These are phyloP conservation scores for Mesitornis unicolor DNA, from an alignment of 2,113 vertebrate genomes.

Conservation along the genomic window DNA sequence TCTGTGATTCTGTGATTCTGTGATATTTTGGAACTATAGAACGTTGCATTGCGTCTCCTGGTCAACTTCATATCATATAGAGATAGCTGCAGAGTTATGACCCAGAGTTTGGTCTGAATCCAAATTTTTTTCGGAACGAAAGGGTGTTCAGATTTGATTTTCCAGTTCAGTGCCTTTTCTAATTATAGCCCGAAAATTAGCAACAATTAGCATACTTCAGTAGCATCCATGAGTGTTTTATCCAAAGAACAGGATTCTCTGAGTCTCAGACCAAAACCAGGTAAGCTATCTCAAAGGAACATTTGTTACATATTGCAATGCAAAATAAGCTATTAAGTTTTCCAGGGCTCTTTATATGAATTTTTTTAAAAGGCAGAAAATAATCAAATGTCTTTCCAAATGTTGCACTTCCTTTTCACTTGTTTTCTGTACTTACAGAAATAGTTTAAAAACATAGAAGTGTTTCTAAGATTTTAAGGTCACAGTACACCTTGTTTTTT, in stretches of 20 bases:
- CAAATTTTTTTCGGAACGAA: background rate
- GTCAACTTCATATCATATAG: background rate
- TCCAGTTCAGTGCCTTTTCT: background rate
- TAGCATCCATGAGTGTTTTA: background rate
- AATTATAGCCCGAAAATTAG: background rate
- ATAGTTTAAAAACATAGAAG: background rate
- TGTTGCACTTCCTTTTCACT: background rate
- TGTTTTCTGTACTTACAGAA: background rate
- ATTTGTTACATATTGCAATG: background rate
- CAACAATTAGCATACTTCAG: background rate
- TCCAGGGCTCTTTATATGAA: background rate
- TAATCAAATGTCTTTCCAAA: background rate
- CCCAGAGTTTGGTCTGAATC: background rate
- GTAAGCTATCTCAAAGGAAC: background rate
- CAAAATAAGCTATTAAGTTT: background rate
- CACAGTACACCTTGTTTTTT: background rate
- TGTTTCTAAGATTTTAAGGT: background rate
- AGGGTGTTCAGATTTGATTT: background rate
- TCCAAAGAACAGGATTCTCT: background rate
- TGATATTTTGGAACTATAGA: background rate
- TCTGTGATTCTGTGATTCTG: fast-evolving
- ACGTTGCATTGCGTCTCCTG: background rate
- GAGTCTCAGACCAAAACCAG: background rate
- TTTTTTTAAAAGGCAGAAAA: background rate
- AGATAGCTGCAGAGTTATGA: background rate